Evolutionary conservation across 2,797 vertebrate species (phyloP).

Genomic region (Gymnothorax javanicus): DNA sequence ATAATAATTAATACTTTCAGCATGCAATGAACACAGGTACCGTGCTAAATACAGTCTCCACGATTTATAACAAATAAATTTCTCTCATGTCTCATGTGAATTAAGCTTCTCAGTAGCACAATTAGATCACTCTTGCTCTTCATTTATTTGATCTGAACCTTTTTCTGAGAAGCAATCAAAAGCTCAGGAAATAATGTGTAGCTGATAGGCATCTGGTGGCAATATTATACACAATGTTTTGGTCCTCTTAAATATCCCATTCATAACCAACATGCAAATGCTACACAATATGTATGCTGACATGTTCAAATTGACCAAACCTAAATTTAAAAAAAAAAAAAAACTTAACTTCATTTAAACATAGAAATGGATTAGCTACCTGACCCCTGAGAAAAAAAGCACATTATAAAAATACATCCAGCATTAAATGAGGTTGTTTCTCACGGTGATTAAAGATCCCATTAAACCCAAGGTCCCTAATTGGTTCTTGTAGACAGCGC

Average conservation of each 20-base stretch:
- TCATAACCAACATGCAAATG: too few relatives aligned
- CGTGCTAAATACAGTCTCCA: not conserved
- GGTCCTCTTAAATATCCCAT: too few relatives aligned
- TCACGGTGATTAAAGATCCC: not conserved
- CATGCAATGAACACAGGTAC: not conserved
- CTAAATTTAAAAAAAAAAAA: too few relatives aligned
- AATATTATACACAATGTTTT: too few relatives aligned
- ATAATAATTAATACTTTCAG: not conserved
- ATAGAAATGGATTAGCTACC: not conserved
- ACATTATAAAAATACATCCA: not conserved
- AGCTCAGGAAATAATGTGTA: not conserved
- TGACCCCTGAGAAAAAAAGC: not conserved
- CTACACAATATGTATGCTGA: too few relatives aligned
- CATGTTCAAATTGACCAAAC: too few relatives aligned
- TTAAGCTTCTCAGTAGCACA: not conserved
- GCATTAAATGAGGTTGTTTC: not conserved
- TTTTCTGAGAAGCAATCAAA: not conserved
- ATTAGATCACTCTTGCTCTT: not conserved
- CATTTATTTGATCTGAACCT: not conserved
- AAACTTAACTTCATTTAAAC: too few relatives aligned
- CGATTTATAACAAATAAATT: not conserved
- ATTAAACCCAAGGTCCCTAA: not conserved
- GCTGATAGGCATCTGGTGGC: too few relatives aligned
- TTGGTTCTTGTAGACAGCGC: not conserved
- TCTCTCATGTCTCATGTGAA: not conserved